Conservation (phyloP, 2,888 invertebrate genomes). For the Tetragonula carbonaria region DNA sequence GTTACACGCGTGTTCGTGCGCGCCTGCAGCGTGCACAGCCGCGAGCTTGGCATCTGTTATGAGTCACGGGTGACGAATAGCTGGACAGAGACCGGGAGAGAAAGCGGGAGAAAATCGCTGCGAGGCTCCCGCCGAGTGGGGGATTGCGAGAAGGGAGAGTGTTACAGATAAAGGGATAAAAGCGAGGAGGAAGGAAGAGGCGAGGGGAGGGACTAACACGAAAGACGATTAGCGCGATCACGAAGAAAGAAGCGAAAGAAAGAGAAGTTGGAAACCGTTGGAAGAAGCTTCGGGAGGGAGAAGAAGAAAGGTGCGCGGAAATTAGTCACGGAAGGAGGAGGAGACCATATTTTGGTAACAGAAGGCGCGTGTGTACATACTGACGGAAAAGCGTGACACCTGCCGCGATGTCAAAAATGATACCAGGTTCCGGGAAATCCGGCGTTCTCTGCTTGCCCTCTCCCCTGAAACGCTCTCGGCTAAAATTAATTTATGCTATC, state of each 20-base stretch:
- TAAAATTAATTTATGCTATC: slow-evolving; percentile 36
- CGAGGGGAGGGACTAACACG: background rate
- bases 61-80: slow-evolving; percentile 70
- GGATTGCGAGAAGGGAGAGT: background rate
- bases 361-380: slow-evolving; percentile 35
- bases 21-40: slow-evolving; percentile 20
- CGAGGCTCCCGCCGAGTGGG: background rate
- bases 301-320: background rate
- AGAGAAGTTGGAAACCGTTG: background rate
- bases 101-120: slow-evolving; percentile 34
- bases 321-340: background rate
- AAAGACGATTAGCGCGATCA: background rate
- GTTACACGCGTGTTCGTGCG: slow-evolving; percentile 19
- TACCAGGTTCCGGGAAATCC: slow-evolving; percentile 54
- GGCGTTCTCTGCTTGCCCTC: slow-evolving; percentile 28
- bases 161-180: slow-evolving; percentile 18
- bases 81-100: slow-evolving; percentile 31
- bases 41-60: slow-evolving; percentile 72
- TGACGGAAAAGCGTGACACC: slow-evolving; percentile 51
- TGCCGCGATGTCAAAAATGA: slow-evolving; percentile 56
- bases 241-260: background rate
- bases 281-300: too few relatives aligned
- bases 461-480: slow-evolving; percentile 3
- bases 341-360: slow-evolving; percentile 34
- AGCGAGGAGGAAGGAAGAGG: background rate